These are phyloP conservation scores for Chironomus tentans DNA, from an alignment of 2,888 invertebrate species.

Conservation along the genomic window DNA sequence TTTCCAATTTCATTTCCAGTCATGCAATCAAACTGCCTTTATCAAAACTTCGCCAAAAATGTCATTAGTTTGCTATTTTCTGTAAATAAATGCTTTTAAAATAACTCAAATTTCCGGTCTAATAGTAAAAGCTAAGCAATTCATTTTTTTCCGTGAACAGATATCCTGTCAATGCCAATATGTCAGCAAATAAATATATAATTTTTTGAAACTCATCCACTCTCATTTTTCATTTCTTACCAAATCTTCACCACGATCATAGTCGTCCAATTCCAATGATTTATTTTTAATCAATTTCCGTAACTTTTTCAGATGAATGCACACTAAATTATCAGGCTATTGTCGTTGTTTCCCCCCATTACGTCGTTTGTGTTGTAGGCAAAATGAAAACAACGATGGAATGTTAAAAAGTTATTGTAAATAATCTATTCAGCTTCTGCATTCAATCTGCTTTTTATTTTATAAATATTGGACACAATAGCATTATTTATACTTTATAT, in stretches of 20 bases:
- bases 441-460: too few relatives aligned
- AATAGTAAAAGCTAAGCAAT: background rate
- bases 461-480: too few relatives aligned
- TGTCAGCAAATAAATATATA: background rate
- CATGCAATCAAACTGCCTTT: background rate
- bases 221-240: conserved; percentile 45
- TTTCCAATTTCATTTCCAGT: background rate
- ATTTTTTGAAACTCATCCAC: background rate
- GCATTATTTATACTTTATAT: too few relatives aligned
- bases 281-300: conserved; percentile 42
- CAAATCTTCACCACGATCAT: conserved; percentile 57
- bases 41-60: background rate
- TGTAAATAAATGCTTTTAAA: background rate
- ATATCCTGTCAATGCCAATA: background rate
- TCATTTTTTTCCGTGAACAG: background rate
- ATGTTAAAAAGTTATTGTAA: too few relatives aligned
- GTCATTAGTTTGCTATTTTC: background rate
- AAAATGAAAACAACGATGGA: background rate
- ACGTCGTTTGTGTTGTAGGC: background rate
- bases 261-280: conserved; percentile 49
- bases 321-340: conserved; percentile 16
- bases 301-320: conserved; percentile 39
- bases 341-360: background rate
- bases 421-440: too few relatives aligned
- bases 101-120: background rate